phyloP scores from a whole-genome alignment of 2,888 invertebrate genomes.

The Boloria euphrosyne region DNA sequence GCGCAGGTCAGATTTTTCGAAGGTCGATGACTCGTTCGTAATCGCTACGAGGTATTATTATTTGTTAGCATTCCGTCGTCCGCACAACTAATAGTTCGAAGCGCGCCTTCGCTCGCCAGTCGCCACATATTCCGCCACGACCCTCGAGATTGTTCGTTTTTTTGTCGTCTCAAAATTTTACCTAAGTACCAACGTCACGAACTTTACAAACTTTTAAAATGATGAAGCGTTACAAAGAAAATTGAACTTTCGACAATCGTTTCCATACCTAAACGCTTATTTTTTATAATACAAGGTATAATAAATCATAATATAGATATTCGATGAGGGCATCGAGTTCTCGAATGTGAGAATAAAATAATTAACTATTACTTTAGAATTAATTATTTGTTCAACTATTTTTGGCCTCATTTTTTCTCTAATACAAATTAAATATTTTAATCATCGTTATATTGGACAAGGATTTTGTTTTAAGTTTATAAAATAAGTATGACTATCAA shows the following conservation, averaged over 20 bases:
- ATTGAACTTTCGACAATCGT: neutral
- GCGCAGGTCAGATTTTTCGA: constrained; percentile 81
- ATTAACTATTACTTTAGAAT: no score
- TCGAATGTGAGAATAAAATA: no score
- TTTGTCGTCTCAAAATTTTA: constrained; percentile 11
- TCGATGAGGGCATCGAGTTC: no score
- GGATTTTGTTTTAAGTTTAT: no score
- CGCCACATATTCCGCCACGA: constrained; percentile 33
- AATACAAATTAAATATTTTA: no score
- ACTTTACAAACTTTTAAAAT: constrained; percentile 5
- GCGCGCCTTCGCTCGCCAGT: constrained; percentile 1
- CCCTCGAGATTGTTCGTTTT: constrained; percentile 24
- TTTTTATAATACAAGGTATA: no score
- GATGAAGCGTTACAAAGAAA: neutral
- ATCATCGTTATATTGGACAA: no score
- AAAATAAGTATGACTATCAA: no score
- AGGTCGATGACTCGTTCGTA: constrained; percentile 80
- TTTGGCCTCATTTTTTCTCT: no score
- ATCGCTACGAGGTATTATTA: constrained; percentile 73
- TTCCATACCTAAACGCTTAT: no score
- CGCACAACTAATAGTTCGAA: constrained; percentile 50
- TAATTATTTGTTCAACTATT: no score
- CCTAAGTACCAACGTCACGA: neutral
- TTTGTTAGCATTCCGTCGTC: constrained; percentile 62
- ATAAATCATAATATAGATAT: no score